phyloP scores from a whole-genome alignment of 2,888 invertebrate species.

The Leucophora obtusa region DNA sequence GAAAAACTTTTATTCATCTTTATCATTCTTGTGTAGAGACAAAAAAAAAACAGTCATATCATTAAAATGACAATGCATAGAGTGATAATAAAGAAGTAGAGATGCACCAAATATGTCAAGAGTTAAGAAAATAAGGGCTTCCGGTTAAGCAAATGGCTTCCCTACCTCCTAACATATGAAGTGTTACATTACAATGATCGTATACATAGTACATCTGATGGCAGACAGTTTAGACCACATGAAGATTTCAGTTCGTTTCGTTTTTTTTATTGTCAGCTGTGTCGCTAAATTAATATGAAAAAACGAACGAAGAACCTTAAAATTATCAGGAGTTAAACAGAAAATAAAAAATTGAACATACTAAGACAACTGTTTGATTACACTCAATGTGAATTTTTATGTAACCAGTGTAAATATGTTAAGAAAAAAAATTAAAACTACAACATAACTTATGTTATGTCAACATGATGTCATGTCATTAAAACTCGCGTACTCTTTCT shows the following conservation, averaged over 20 bases:
- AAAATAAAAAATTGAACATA: slow-evolving; percentile 44
- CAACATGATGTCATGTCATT: slow-evolving; percentile 66
- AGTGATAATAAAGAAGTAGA: not conserved
- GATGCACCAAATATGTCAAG: slow-evolving; percentile 61
- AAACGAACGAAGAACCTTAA: slow-evolving; percentile 21
- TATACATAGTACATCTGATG: slow-evolving; percentile 35
- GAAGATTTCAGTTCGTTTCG: slow-evolving; percentile 46
- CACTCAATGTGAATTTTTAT: slow-evolving; percentile 34
- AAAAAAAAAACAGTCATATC: slow-evolving; percentile 37
- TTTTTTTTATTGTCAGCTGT: slow-evolving; percentile 51
- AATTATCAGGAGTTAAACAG: slow-evolving; percentile 51
- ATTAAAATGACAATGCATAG: slow-evolving; percentile 49
- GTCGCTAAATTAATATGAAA: slow-evolving; percentile 43
- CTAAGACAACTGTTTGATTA: slow-evolving; percentile 56
- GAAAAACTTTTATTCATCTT: slow-evolving; percentile 32
- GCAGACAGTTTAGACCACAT: slow-evolving; percentile 37
- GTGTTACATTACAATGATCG: slow-evolving; percentile 42
- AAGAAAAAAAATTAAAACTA: slow-evolving; percentile 16
- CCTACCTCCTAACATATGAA: slow-evolving; percentile 19
- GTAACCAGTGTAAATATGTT: slow-evolving; percentile 38
- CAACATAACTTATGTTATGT: slow-evolving; percentile 57
- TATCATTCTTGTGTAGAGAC: slow-evolving; percentile 16
- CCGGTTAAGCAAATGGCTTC: slow-evolving; percentile 58
- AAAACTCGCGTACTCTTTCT: slow-evolving; percentile 30
- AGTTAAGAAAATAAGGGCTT: slow-evolving; percentile 60